These are phyloP conservation scores for Crotophaga sulcirostris DNA, from an alignment of 2,113 vertebrate genomes.

Conservation along the genomic window DNA sequence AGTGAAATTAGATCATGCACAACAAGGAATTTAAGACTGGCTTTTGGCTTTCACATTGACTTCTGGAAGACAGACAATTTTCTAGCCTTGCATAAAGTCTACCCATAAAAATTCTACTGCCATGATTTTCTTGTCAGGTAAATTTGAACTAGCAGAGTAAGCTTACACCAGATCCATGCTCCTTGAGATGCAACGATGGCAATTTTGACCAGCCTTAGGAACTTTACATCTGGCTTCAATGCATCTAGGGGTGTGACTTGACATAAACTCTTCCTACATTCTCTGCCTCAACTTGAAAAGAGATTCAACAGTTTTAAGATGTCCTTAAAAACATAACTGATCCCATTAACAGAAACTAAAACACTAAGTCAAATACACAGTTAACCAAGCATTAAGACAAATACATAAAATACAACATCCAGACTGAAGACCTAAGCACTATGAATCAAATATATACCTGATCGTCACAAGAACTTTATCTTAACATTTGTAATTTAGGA, in stretches of 20 bases:
- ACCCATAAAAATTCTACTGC: background rate
- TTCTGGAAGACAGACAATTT: background rate
- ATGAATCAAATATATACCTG: background rate
- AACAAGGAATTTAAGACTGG: background rate
- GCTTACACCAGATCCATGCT: background rate
- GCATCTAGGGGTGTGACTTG: background rate
- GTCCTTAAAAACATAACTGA: background rate
- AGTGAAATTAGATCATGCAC: background rate
- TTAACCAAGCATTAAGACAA: background rate
- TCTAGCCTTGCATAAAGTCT: background rate
- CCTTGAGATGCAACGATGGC: fast-evolving
- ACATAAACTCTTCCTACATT: background rate
- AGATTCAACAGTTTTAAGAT: background rate
- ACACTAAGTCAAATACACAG: background rate
- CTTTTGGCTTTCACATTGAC: background rate
- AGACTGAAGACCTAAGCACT: background rate
- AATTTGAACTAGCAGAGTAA: background rate
- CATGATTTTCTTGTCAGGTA: background rate
- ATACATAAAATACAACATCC: background rate
- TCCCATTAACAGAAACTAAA: background rate
- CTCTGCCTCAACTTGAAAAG: background rate
- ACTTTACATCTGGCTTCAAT: background rate
- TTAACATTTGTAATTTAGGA: background rate
- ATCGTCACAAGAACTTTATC: background rate
- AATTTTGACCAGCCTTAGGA: background rate